Evolutionary conservation across 2,113 vertebrate genomes (phyloP).

Genomic region (Orycteropus afer): DNA sequence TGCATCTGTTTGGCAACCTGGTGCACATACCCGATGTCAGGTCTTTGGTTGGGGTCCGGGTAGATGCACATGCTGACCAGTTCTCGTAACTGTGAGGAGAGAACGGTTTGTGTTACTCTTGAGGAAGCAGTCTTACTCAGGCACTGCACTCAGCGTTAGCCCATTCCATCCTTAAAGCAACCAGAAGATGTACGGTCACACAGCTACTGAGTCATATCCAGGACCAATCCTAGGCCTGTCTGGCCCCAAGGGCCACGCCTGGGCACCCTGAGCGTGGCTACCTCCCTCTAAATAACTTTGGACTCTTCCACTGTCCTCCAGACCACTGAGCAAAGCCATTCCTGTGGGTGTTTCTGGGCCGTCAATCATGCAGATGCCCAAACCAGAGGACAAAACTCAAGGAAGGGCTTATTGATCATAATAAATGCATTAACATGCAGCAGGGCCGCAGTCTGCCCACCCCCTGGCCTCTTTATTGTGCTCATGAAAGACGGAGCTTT

Average conservation of each 20-base stretch:
- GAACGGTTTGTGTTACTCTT: not conserved
- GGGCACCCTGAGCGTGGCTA: not conserved
- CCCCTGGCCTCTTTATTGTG: constrained; percentile 85
- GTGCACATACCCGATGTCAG: constrained; percentile 91
- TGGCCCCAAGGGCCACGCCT: not conserved
- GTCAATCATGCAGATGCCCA: constrained; percentile 65
- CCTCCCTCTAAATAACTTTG: not conserved
- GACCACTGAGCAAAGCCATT: not conserved
- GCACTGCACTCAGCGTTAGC: fast-evolving
- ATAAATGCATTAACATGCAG: constrained; percentile 84
- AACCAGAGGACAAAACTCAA: constrained; percentile 55
- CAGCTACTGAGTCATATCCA: not conserved
- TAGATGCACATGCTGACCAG: constrained; percentile 93
- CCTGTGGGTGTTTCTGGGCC: not conserved
- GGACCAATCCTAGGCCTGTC: not conserved
- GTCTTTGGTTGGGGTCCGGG: constrained; percentile 89
- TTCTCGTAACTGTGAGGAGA: constrained; percentile 87
- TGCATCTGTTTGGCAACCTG: constrained; percentile 93
- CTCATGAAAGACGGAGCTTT: constrained; percentile 88
- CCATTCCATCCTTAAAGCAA: fast-evolving
- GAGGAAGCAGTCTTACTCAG: not conserved
- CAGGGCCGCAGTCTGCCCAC: constrained; percentile 80
- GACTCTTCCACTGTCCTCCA: not conserved
- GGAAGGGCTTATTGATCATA: constrained; percentile 82
- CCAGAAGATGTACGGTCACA: not conserved